Conservation (phyloP, 2,797 vertebrate species). For the Meriones psammophilus region DNA sequence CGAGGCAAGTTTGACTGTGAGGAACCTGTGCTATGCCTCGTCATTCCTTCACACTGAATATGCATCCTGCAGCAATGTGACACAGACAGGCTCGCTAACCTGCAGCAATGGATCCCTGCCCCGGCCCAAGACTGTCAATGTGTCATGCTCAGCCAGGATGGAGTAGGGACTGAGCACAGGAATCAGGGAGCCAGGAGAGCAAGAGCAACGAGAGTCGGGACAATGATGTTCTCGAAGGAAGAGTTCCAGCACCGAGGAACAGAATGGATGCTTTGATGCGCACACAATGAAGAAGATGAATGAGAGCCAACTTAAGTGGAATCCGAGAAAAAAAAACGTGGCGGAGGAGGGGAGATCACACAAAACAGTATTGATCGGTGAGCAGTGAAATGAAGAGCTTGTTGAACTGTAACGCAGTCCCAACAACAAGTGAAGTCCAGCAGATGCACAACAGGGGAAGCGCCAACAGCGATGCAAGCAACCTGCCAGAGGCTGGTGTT, state of each 20-base stretch:
- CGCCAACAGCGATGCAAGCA: conserved; percentile 61
- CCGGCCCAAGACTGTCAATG: not conserved
- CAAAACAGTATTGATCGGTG: not conserved
- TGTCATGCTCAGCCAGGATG: not conserved
- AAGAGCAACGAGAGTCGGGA: not conserved
- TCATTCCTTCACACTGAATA: not conserved
- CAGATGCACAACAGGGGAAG: not conserved
- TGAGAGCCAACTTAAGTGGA: not conserved
- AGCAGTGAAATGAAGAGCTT: conserved; percentile 34
- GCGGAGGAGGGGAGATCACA: not conserved
- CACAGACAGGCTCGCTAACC: not conserved
- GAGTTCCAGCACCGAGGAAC: not conserved
- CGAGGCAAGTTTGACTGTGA: not conserved
- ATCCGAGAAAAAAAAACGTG: not conserved
- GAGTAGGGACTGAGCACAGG: not conserved
- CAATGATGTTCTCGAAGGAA: not conserved
- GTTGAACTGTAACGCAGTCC: conserved; percentile 25
- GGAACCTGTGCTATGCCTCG: not conserved
- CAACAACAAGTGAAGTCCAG: conserved; percentile 44
- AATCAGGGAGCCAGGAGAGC: conserved; percentile 10
- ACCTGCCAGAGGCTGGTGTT: conserved; percentile 60
- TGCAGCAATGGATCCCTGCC: not conserved
- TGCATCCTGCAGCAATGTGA: not conserved
- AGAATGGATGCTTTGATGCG: not conserved
- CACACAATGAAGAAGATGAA: conserved; percentile 5